Conservation (phyloP, 2,113 vertebrate genomes). For the Anoura caudifer region DNA sequence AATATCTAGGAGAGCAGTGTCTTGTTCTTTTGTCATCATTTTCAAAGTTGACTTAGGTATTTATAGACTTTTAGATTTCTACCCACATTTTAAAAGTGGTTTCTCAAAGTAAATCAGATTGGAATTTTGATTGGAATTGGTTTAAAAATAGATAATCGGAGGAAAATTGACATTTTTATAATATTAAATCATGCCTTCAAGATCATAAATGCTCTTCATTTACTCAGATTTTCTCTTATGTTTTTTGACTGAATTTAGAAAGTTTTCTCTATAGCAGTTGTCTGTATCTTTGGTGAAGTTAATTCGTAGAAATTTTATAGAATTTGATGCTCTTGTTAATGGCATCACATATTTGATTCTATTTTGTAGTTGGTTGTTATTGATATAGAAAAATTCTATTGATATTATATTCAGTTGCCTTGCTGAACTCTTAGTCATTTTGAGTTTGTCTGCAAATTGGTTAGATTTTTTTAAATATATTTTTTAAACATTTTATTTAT, state of each 20-base stretch:
- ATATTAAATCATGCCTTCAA: neutral
- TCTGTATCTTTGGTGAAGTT: neutral
- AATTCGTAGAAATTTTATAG: neutral
- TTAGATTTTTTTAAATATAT: too few relatives aligned
- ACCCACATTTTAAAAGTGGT: neutral
- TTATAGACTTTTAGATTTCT: neutral
- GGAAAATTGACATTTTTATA: neutral
- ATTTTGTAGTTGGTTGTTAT: slow-evolving; percentile 1
- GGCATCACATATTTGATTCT: neutral
- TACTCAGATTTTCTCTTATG: neutral
- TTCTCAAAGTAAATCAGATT: neutral
- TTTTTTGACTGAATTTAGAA: neutral
- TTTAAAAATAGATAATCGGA: slow-evolving; percentile 8
- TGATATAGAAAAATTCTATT: neutral
- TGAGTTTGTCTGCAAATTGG: neutral
- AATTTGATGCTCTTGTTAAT: neutral
- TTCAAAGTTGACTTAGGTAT: neutral
- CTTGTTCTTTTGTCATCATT: neutral
- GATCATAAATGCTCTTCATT: neutral
- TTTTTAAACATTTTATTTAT: too few relatives aligned
- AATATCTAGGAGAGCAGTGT: neutral
- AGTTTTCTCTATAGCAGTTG: neutral
- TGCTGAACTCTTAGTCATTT: neutral
- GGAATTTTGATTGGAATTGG: neutral
- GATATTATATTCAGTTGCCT: neutral